A percentile compares a stretch with the other conserved stretches of the same genome.
phyloP scores from a whole-genome alignment of 2,113 vertebrate genomes.

The Lophura nycthemera region DNA sequence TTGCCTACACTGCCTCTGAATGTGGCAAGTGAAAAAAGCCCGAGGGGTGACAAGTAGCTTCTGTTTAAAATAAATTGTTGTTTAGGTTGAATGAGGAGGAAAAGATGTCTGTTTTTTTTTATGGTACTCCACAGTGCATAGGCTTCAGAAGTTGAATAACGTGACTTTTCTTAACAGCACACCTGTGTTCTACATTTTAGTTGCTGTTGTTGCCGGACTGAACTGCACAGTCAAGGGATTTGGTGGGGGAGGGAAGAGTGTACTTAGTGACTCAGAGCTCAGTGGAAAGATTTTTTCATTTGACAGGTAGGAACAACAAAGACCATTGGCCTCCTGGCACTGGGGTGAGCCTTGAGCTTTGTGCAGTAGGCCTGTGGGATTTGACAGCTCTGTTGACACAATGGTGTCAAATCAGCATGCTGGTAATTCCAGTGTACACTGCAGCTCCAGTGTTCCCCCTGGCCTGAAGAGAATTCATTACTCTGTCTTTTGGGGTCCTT shows the following conservation, averaged over 20 bases:
- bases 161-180: not conserved
- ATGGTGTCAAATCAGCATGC: not conserved
- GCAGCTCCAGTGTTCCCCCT: not conserved
- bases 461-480: rapidly evolving
- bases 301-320: not conserved
- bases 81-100: not conserved
- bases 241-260: not conserved
- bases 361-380: rapidly evolving
- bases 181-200: not conserved
- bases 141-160: constrained; percentile 1
- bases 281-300: not conserved
- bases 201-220: not conserved
- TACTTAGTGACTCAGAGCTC: not conserved
- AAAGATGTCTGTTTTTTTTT: not conserved
- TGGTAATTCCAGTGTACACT: not conserved
- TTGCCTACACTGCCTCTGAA: rapidly evolving
- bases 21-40: not conserved
- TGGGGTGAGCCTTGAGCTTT: not conserved
- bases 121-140: not conserved
- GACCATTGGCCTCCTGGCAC: rapidly evolving
- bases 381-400: not conserved
- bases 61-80: not conserved
- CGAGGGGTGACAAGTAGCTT: not conserved
- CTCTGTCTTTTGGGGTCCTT: not conserved
- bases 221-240: not conserved